Evolutionary conservation across 1,140 invertebrate genomes (phyloP).

Genomic region (Paracyclopina nana): DNA sequence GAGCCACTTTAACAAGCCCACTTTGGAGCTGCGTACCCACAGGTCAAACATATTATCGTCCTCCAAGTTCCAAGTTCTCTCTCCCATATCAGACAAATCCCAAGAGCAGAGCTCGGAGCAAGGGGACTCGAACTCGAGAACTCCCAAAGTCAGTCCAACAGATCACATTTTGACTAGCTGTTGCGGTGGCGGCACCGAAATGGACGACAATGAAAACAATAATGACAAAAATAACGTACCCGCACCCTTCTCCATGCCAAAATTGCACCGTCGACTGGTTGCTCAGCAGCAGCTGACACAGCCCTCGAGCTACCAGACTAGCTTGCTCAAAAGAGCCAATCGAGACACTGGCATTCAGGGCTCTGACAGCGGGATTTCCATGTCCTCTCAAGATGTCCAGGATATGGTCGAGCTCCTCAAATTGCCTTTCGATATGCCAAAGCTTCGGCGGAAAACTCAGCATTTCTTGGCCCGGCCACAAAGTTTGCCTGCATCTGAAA

Average conservation of each 20-base stretch:
- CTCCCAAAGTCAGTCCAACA: neutral
- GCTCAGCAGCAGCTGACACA: neutral
- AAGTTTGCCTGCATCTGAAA: neutral
- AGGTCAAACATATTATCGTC: neutral
- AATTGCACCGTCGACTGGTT: slow-evolving; percentile 2
- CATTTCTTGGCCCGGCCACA: neutral
- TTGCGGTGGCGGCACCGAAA: too few relatives aligned
- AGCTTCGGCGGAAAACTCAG: slow-evolving; percentile 5
- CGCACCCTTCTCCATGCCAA: slow-evolving; percentile 15
- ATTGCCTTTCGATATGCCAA: slow-evolving; percentile 16
- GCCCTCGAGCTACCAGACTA: neutral
- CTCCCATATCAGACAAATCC: slow-evolving; percentile 16
- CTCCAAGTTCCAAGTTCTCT: slow-evolving; percentile 12
- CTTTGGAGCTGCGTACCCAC: neutral
- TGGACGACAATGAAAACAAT: neutral
- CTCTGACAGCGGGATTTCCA: slow-evolving; percentile 7
- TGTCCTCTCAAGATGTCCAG: slow-evolving; percentile 2
- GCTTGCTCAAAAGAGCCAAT: too few relatives aligned
- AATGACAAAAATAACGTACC: neutral
- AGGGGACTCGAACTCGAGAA: neutral
- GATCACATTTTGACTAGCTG: too few relatives aligned
- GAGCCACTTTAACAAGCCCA: neutral
- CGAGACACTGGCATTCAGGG: slow-evolving; percentile 7
- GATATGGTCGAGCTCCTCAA: slow-evolving; percentile 14
- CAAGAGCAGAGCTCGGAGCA: slow-evolving; percentile 3